Evolutionary conservation across 2,888 invertebrate species (phyloP).

Genomic region (Agrotis segetum): DNA sequence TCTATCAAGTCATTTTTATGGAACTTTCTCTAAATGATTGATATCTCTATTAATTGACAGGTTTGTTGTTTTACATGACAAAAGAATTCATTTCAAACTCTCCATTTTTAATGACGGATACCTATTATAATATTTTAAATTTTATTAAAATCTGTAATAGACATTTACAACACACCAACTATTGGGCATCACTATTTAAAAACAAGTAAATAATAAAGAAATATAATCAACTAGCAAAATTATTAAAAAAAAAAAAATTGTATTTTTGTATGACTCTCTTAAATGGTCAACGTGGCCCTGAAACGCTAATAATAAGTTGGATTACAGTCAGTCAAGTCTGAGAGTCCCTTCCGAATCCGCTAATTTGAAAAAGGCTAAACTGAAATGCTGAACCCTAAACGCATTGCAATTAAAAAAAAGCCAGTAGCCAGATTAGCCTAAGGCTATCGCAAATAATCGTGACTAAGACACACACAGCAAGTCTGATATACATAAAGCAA

Average conservation of each 20-base stretch:
- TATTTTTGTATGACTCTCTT: too few relatives aligned
- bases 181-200: too few relatives aligned
- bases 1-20: constrained; percentile 30
- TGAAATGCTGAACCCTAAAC: neutral
- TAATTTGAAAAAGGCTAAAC: neutral
- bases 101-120: constrained; percentile 42
- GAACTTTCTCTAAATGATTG: constrained; percentile 65
- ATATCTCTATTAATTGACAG: constrained; percentile 58
- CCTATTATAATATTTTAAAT: constrained; percentile 2
- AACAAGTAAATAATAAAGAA: too few relatives aligned
- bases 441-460: constrained; percentile 29
- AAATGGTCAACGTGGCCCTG: too few relatives aligned
- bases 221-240: too few relatives aligned
- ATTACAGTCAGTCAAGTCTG: too few relatives aligned
- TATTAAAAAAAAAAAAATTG: too few relatives aligned
- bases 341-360: too few relatives aligned
- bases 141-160: neutral
- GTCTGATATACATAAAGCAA: constrained; percentile 11
- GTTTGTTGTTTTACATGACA: constrained; percentile 41
- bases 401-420: constrained; percentile 4
- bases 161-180: too few relatives aligned
- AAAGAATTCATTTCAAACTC: constrained; percentile 43
- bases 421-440: constrained; percentile 10
- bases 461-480: constrained; percentile 23
- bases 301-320: too few relatives aligned